Conservation (phyloP, 2,113 vertebrate genomes). For the Xerus inauris region DNA sequence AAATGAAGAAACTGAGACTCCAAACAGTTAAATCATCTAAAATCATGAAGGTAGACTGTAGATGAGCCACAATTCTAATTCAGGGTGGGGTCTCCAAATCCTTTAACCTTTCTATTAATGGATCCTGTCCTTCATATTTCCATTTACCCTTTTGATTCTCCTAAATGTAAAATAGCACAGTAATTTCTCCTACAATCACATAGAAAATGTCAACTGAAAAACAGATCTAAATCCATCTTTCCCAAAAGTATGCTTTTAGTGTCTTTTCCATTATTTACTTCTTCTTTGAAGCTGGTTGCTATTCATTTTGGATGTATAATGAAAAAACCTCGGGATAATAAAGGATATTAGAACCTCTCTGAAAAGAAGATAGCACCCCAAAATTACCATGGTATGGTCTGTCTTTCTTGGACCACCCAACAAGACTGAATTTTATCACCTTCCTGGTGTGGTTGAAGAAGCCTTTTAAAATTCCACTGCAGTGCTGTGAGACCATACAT, state of each 20-base stretch:
- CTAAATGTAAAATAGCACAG: background rate
- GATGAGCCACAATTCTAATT: background rate
- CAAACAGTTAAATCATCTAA: background rate
- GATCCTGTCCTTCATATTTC: background rate
- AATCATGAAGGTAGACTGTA: background rate
- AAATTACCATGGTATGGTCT: slow-evolving; percentile 72
- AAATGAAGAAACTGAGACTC: slow-evolving; percentile 15
- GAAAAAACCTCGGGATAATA: background rate
- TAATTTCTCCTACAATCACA: background rate
- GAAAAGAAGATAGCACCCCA: slow-evolving; percentile 76
- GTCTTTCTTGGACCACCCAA: slow-evolving; percentile 72
- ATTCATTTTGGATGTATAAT: slow-evolving; percentile 16
- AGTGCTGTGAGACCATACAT: slow-evolving; percentile 74
- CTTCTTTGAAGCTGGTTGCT: slow-evolving; percentile 41
- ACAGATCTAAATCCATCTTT: slow-evolving; percentile 10
- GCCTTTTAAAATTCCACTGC: slow-evolving; percentile 83
- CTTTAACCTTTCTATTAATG: background rate
- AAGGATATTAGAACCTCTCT: slow-evolving; percentile 57
- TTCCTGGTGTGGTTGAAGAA: slow-evolving; percentile 73
- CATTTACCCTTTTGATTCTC: background rate
- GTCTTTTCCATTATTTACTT: slow-evolving; percentile 27
- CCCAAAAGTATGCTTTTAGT: background rate
- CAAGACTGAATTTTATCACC: slow-evolving; percentile 59
- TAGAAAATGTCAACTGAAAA: slow-evolving; percentile 47
- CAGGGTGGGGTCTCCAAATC: background rate